Evolutionary conservation across 2,888 invertebrate species (phyloP).

Genomic region (Meandrusa payeni): DNA sequence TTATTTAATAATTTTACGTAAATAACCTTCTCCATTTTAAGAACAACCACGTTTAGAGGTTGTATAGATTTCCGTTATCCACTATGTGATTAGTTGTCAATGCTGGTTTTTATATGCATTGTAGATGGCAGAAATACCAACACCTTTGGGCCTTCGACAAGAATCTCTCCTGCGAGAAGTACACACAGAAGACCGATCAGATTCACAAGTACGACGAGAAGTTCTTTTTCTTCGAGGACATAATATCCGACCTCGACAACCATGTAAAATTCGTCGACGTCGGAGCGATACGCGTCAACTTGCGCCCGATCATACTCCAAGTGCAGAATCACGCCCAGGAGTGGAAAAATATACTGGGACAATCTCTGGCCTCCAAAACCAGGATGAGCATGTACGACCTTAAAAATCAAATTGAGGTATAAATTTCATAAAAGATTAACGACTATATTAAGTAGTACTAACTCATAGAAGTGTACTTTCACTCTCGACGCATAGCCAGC

Average conservation of each 20-base stretch:
- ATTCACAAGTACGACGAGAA: slow-evolving; percentile 88
- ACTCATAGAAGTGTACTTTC: no score
- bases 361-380: slow-evolving; percentile 84
- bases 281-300: slow-evolving; percentile 86
- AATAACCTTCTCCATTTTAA: neutral
- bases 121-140: slow-evolving; percentile 87
- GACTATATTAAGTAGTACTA: no score
- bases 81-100: no score
- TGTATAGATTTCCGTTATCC: no score
- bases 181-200: slow-evolving; percentile 82
- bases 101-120: no score
- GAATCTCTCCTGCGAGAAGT: slow-evolving; percentile 86
- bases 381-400: slow-evolving; percentile 85
- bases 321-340: slow-evolving; percentile 86
- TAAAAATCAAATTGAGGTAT: slow-evolving; percentile 85
- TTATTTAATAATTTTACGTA: no score
- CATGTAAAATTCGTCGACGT: slow-evolving; percentile 83
- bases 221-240: slow-evolving; percentile 90
- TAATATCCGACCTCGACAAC: slow-evolving; percentile 83
- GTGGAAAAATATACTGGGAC: slow-evolving; percentile 89
- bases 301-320: slow-evolving; percentile 84
- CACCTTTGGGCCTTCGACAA: slow-evolving; percentile 90
- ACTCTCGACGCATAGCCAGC: no score
- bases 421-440: no score
- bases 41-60: no score